phyloP scores from a whole-genome alignment of 2,113 vertebrate species.

The Corythornis madagascariensis region DNA sequence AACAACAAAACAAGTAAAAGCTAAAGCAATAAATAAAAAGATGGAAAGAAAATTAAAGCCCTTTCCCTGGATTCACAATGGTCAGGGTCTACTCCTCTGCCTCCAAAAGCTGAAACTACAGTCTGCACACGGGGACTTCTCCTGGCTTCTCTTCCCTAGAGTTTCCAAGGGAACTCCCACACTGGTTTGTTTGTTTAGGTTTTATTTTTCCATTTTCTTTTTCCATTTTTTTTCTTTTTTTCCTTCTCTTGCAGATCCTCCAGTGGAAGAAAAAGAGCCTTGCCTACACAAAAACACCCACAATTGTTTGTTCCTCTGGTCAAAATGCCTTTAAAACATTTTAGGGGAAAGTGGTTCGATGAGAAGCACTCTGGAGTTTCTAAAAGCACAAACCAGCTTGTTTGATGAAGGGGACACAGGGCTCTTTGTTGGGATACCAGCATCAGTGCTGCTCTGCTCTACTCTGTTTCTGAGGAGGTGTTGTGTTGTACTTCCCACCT shows the following conservation, averaged over 20 bases:
- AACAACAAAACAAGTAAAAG: not conserved
- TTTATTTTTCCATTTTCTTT: not conserved
- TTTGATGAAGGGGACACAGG: not conserved
- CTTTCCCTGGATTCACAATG: not conserved
- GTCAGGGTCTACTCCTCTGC: not conserved
- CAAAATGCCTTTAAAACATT: conserved; percentile 21
- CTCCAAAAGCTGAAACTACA: not conserved
- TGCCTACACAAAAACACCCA: not conserved
- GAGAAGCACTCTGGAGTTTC: not conserved
- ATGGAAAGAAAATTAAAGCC: not conserved
- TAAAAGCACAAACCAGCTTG: not conserved
- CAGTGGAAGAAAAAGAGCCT: not conserved
- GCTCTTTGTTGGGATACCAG: not conserved
- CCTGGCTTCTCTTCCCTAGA: not conserved
- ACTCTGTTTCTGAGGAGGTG: not conserved
- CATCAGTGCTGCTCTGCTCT: not conserved
- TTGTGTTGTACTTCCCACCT: not conserved
- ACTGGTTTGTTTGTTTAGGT: too few relatives aligned
- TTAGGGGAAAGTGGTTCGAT: not conserved
- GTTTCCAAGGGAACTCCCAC: not conserved
- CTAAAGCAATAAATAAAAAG: not conserved
- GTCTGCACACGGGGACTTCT: not conserved
- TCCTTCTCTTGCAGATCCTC: not conserved
- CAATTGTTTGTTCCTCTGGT: conserved; percentile 8
- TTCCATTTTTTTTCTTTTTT: too few relatives aligned